Conservation (phyloP, 2,888 invertebrate species). For the Plagodis pulveraria region DNA sequence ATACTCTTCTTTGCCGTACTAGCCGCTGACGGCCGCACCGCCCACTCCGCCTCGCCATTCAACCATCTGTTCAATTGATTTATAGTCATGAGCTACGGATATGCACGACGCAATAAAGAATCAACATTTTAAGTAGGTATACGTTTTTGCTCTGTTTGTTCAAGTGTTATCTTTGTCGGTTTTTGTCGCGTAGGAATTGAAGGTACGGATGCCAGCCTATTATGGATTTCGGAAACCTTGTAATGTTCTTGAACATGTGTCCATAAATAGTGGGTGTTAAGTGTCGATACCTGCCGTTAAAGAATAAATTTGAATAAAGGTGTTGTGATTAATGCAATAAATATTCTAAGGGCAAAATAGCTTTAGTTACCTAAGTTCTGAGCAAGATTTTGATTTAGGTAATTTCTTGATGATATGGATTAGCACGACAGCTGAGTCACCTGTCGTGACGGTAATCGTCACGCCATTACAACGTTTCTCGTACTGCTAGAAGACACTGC, state of each 20-base stretch:
- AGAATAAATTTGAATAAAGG: constrained; percentile 52
- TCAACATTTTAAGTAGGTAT: constrained; percentile 1
- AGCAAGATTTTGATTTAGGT: no score
- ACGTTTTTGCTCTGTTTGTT: constrained; percentile 40
- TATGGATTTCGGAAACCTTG: constrained; percentile 53
- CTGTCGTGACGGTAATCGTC: no score
- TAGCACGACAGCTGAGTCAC: no score
- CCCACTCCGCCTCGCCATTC: constrained; percentile 77
- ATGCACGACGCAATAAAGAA: constrained; percentile 32
- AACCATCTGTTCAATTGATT: constrained; percentile 60
- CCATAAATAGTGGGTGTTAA: constrained; percentile 50
- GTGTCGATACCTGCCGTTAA: constrained; percentile 34
- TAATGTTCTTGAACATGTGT: constrained; percentile 41
- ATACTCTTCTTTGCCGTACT: constrained; percentile 60
- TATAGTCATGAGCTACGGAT: constrained; percentile 26
- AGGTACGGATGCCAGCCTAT: constrained; percentile 51
- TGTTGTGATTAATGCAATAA: constrained; percentile 48
- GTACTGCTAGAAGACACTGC: no score
- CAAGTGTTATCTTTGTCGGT: constrained; percentile 47
- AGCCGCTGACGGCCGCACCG: constrained; percentile 57
- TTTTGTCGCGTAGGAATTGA: constrained; percentile 58
- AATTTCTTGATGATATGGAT: no score
- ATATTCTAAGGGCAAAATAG: no score
- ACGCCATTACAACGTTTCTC: no score
- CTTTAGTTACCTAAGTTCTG: no score